These are phyloP conservation scores for Columbina picui DNA, from an alignment of 2,113 vertebrate genomes.

Conservation along the genomic window DNA sequence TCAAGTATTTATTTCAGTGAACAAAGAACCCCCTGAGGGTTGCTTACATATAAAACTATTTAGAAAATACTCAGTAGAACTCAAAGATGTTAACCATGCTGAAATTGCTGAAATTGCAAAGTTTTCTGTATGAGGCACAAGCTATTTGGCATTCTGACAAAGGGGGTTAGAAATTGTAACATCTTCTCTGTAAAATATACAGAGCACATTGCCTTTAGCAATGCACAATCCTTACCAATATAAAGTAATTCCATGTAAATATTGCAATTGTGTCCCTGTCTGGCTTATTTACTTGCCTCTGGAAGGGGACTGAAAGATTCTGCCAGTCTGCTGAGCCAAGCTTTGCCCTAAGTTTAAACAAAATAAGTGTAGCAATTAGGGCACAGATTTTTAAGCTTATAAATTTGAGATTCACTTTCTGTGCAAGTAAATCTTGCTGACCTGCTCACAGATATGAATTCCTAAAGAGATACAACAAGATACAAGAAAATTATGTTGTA, in stretches of 20 bases:
- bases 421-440: not conserved
- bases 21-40: not conserved
- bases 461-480: not conserved
- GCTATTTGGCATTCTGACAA: not conserved
- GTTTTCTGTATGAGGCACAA: not conserved
- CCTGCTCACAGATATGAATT: not conserved
- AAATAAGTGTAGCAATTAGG: not conserved
- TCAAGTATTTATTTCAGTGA: not conserved
- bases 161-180: not conserved
- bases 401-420: not conserved
- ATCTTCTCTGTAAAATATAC: not conserved
- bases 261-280: not conserved
- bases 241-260: not conserved
- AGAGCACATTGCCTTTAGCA: not conserved
- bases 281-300: not conserved
- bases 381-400: not conserved
- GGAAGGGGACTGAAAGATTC: not conserved
- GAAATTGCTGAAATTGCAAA: not conserved
- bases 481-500: not conserved
- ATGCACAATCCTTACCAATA: rapidly evolving
- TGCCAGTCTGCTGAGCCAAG: not conserved
- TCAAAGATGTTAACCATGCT: not conserved
- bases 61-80: not conserved
- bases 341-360: not conserved
- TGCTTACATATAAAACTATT: not conserved